Conservation (phyloP, 2,797 vertebrate genomes). For the Jordanella pulchra region DNA sequence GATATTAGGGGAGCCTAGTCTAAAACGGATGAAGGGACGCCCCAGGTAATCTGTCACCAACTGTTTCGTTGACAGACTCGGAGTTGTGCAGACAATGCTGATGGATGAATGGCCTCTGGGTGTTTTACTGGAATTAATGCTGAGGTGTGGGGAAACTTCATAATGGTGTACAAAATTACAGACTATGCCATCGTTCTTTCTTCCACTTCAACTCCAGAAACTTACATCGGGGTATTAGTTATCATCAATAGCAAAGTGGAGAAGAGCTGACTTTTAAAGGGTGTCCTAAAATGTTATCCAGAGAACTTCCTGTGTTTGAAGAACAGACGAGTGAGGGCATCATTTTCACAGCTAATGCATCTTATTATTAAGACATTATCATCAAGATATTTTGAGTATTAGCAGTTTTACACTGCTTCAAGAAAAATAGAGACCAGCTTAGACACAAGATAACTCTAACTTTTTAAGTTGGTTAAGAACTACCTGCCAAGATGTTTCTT, state of each 20-base stretch:
- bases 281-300: constrained; percentile 55
- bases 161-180: constrained; percentile 24
- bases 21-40: constrained; percentile 15
- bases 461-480: constrained; percentile 8
- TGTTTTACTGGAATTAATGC: constrained; percentile 27
- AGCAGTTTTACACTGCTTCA: constrained; percentile 9
- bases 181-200: constrained; percentile 10
- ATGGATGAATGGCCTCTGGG: constrained; percentile 42
- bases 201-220: constrained; percentile 14
- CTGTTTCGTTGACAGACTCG: constrained; percentile 46
- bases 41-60: constrained; percentile 59
- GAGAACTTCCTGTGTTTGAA: constrained; percentile 32
- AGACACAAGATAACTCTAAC: constrained; percentile 29
- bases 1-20: constrained; percentile 35
- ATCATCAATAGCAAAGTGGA: constrained; percentile 41
- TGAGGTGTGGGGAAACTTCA: constrained; percentile 46
- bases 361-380: constrained; percentile 30
- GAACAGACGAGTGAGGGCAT: constrained; percentile 6
- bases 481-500: constrained; percentile 14
- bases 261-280: constrained; percentile 49
- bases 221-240: constrained; percentile 24
- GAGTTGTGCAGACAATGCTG: constrained; percentile 40
- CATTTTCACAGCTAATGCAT: constrained; percentile 20
- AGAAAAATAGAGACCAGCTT: constrained; percentile 10
- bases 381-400: constrained; percentile 29